phyloP scores from a whole-genome alignment of 2,113 vertebrate species.

The Brachionichthys hirsutus region DNA sequence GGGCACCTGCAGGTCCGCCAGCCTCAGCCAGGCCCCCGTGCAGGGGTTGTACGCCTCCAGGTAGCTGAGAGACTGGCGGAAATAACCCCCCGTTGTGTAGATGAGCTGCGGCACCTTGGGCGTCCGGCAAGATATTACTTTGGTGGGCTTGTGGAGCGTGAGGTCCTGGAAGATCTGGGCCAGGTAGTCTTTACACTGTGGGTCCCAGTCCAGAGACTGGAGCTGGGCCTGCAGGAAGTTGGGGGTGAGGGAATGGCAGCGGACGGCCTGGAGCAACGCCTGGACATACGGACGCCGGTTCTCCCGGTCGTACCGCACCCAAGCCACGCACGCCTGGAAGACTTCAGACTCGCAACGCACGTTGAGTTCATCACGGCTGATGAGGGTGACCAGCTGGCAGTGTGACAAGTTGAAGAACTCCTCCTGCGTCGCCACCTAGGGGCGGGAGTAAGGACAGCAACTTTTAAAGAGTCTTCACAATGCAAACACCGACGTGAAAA shows the following conservation, averaged over 20 bases:
- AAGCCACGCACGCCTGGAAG: constrained; percentile 92
- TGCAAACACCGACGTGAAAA: too few species aligned
- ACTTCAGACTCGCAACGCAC: constrained; percentile 96
- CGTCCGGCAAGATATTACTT: constrained; percentile 77
- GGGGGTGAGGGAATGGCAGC: constrained; percentile 92
- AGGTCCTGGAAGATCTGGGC: constrained; percentile 91
- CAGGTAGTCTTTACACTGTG: constrained; percentile 91
- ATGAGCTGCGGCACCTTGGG: constrained; percentile 91
- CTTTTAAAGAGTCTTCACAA: background rate
- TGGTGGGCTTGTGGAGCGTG: constrained; percentile 89
- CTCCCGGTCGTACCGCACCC: constrained; percentile 90
- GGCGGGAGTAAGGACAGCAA: background rate
- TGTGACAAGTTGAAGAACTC: constrained; percentile 94
- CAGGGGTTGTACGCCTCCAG: constrained; percentile 88
- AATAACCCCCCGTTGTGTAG: constrained; percentile 90
- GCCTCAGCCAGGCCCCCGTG: constrained; percentile 79
- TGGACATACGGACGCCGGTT: constrained; percentile 85
- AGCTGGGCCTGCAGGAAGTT: constrained; percentile 92
- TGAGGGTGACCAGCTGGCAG: constrained; percentile 90
- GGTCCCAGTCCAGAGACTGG: constrained; percentile 86
- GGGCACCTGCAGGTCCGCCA: constrained; percentile 87
- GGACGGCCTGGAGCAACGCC: constrained; percentile 90
- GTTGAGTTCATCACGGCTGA: constrained; percentile 94
- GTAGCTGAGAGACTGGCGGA: constrained; percentile 85
- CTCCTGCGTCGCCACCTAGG: constrained; percentile 89